These are phyloP conservation scores for Saxicola maurus DNA, from an alignment of 2,797 vertebrate species.

Conservation along the genomic window DNA sequence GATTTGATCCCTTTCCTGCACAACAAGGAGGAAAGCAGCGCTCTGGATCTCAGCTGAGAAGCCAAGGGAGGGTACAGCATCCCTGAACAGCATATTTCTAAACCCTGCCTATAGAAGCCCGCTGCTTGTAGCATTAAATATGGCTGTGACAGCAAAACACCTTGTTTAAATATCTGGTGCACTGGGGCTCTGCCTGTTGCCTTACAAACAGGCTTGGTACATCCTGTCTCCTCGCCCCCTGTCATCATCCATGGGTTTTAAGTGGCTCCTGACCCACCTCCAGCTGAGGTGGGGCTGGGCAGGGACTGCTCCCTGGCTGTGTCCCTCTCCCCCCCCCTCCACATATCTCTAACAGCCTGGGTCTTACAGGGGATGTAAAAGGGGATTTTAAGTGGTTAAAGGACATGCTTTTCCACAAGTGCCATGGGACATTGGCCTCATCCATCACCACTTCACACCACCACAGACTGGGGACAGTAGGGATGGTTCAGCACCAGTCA, in stretches of 20 bases:
- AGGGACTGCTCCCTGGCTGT: not conserved
- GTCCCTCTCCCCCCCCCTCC: not conserved
- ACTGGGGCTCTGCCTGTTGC: not conserved
- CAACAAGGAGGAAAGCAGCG: not conserved
- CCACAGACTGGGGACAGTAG: not conserved
- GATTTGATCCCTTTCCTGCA: not conserved
- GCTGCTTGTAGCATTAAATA: not conserved
- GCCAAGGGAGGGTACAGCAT: not conserved
- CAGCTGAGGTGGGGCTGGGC: not conserved
- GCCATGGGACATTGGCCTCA: not conserved
- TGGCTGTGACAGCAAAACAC: constrained; percentile 9
- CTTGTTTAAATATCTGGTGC: not conserved
- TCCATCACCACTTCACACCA: not conserved
- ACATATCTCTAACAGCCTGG: fast-evolving
- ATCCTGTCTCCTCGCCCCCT: fast-evolving
- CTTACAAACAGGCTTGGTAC: fast-evolving
- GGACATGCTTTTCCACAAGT: not conserved
- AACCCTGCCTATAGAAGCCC: not conserved
- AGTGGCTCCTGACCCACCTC: not conserved
- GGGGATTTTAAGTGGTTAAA: not conserved
- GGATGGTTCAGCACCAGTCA: fast-evolving
- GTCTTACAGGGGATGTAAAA: not conserved
- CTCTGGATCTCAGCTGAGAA: not conserved
- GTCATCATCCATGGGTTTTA: not conserved
- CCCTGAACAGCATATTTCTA: not conserved